These are phyloP conservation scores for Momotus momota DNA, from an alignment of 2,797 vertebrate genomes.

Conservation along the genomic window DNA sequence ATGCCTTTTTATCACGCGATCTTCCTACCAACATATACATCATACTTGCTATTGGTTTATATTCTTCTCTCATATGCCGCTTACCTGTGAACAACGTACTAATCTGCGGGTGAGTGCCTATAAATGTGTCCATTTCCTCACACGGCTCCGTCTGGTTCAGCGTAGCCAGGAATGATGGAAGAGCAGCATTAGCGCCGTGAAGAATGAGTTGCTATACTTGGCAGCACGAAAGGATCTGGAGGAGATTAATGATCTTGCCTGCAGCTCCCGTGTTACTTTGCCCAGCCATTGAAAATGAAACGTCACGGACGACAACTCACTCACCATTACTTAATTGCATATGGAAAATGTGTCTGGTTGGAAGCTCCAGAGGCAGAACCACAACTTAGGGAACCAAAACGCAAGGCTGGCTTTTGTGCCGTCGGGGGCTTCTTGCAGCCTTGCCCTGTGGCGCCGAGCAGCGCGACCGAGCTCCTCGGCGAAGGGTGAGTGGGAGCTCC, in stretches of 20 bases:
- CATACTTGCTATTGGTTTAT: background rate
- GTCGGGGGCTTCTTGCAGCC: background rate
- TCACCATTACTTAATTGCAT: constrained; percentile 57
- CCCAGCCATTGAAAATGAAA: constrained; percentile 64
- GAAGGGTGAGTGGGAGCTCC: background rate
- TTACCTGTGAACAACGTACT: constrained; percentile 31
- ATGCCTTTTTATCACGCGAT: background rate
- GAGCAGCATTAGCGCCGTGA: constrained; percentile 40
- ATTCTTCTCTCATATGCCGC: background rate
- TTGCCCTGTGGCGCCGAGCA: background rate
- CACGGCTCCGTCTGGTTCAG: constrained; percentile 23
- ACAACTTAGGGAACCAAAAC: constrained; percentile 8
- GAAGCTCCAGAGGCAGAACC: constrained; percentile 52
- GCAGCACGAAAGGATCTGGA: constrained; percentile 50
- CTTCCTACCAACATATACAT: background rate
- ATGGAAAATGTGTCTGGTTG: constrained; percentile 60
- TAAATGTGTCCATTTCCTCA: constrained; percentile 6
- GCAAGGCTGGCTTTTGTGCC: background rate
- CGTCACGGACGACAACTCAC: constrained; percentile 49
- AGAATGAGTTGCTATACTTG: constrained; percentile 62
- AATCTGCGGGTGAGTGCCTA: constrained; percentile 45
- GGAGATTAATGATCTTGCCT: constrained; percentile 72
- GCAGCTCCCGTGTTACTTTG: constrained; percentile 38
- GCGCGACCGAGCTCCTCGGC: background rate
- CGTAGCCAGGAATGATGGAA: constrained; percentile 36